Percentiles rank a stretch among this genome's conserved stretches.
Evolutionary conservation across 2,113 vertebrate genomes (phyloP).

Genomic region (Speoplatyrhinus poulsoni): DNA sequence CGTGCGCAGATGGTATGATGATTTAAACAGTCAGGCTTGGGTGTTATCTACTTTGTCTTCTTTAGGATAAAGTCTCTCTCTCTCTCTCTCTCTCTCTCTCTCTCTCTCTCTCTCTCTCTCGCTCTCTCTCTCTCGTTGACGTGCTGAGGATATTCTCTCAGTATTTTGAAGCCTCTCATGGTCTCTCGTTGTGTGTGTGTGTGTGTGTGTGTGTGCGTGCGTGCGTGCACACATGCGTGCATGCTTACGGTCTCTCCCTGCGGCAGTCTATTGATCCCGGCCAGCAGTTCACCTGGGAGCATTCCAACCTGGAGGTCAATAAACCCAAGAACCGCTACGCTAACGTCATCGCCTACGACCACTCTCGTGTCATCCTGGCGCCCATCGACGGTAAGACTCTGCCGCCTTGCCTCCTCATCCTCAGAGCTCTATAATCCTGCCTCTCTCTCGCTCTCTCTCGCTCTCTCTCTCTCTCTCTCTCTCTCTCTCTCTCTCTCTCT

Average conservation of each 20-base stretch:
- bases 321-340: slow-evolving; percentile 98
- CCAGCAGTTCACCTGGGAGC: slow-evolving; percentile 99
- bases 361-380: slow-evolving; percentile 93
- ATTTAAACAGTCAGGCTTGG: slow-evolving; percentile 39
- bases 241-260: slow-evolving; percentile 15
- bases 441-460: background rate
- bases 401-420: background rate
- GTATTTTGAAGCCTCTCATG: background rate
- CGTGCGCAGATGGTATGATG: slow-evolving; percentile 31
- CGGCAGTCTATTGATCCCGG: slow-evolving; percentile 94
- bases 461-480: background rate
- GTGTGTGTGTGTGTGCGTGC: slow-evolving; percentile 4
- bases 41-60: slow-evolving; percentile 9
- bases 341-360: slow-evolving; percentile 98
- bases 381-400: slow-evolving; percentile 87
- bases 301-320: slow-evolving; percentile 98
- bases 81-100: slow-evolving; percentile 35
- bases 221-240: slow-evolving; percentile 5
- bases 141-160: slow-evolving; percentile 19
- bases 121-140: background rate
- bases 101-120: slow-evolving; percentile 21
- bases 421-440: background rate
- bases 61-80: slow-evolving; percentile 22
- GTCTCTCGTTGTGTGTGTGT: slow-evolving; percentile 2
- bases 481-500: background rate